Evolutionary conservation across 2,888 invertebrate species (phyloP), one percentile per base, ranked within the genome.

Genomic region (Philereme transversata): DNA sequence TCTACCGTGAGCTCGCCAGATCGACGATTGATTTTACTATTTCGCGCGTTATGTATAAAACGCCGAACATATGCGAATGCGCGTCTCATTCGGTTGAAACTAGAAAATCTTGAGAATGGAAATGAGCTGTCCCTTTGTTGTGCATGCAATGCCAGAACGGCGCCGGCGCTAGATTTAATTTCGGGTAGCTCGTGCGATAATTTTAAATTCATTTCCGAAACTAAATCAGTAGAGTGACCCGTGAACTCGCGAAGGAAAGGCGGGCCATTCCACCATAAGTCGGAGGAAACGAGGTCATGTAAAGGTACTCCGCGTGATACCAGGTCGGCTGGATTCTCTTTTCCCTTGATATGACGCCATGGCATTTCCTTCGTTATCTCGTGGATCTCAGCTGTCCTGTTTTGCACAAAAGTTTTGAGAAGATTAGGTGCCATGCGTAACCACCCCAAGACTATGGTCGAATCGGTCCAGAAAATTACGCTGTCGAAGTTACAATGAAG

Each of bases 341-440:
- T 22, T 22, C 22, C 22, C 22, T 22, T 22, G 22, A 22, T 22
- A 22, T 22, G 22, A 22, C 22, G 22, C 22, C 22, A 22, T 22
- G 3, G 22, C 22, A 22, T 22, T 22, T 22, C 22, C 22, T 22
- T 22, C 22, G 22, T 22, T 22, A 22, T 1, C 22, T 22, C 22
- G 22, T 22, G 22, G 22, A 22, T 67, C 51, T 74, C 65, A 3
- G 47, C 34, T 0, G 63, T 57, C 22, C 73, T 53, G 47, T 69
- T 71, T 50, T 69, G 71, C 1, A 74, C 69, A 54, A 69, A 74
- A 1, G 67, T 48, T 62, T 72, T 73, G 47, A 75, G 50, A 50
- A 58, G 49, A 53, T 56, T 62, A 44, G 72, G 67, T 8, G 70
- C 35, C 60, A 64, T 73, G 0, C 47, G 49, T 7, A 73, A 41